Percentiles rank a stretch among this genome's conserved stretches.
Conservation (phyloP, 2,797 vertebrate genomes). For the Champsocephalus gunnari region DNA sequence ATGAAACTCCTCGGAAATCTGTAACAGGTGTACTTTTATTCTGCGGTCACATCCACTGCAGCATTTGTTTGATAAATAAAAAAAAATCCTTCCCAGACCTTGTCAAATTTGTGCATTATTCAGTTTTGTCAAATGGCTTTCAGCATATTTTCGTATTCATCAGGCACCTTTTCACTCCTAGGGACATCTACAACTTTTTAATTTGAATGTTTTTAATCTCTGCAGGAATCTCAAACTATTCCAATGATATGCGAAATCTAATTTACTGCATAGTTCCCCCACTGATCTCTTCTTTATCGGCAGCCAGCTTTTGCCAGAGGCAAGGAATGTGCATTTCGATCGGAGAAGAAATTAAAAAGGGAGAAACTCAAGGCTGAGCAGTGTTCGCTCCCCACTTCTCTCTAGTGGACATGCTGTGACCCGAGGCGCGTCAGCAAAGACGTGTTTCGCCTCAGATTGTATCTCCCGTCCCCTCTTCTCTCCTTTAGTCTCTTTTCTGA, state of each 20-base stretch:
- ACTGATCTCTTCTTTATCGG: slow-evolving; percentile 66
- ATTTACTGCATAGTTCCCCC: slow-evolving; percentile 68
- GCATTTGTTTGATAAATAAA: slow-evolving; percentile 21
- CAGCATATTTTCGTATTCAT: slow-evolving; percentile 63
- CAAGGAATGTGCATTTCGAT: slow-evolving; percentile 54
- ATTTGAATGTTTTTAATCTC: slow-evolving; percentile 79
- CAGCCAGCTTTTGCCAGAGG: slow-evolving; percentile 58
- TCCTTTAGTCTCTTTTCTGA: slow-evolving; percentile 1
- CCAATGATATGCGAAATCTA: slow-evolving; percentile 74
- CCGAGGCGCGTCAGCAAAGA: slow-evolving; percentile 31
- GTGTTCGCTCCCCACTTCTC: slow-evolving; percentile 20
- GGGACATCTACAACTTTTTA: slow-evolving; percentile 63
- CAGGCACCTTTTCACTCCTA: slow-evolving; percentile 52
- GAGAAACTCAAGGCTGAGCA: slow-evolving; percentile 46
- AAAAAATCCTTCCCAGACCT: slow-evolving; percentile 31
- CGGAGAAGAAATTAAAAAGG: slow-evolving; percentile 39
- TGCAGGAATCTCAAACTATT: slow-evolving; percentile 61
- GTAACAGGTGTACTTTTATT: slow-evolving; percentile 28
- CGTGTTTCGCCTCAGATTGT: slow-evolving; percentile 16
- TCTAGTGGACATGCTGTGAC: slow-evolving; percentile 36
- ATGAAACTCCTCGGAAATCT: slow-evolving; percentile 23
- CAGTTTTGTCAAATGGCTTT: slow-evolving; percentile 50
- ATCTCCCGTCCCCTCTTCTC: slow-evolving; percentile 11
- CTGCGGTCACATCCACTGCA: slow-evolving; percentile 1
- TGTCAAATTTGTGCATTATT: slow-evolving; percentile 58